These are phyloP conservation scores for Henricia sp. DNA, from an alignment of 53 echinoderm and acorn worm species.

Conservation along the genomic window DNA sequence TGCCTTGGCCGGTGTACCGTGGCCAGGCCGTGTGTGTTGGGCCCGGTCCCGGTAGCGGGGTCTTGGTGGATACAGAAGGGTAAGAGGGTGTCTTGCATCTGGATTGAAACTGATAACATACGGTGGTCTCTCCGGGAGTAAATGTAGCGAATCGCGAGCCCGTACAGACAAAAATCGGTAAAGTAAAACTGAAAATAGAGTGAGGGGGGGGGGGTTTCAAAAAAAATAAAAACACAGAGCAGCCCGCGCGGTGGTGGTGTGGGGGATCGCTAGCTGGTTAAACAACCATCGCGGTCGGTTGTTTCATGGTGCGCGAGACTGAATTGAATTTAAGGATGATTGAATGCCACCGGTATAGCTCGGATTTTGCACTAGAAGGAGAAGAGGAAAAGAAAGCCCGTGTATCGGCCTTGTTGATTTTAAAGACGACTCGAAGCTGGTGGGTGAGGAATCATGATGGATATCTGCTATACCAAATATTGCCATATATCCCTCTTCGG, in stretches of 20 bases:
- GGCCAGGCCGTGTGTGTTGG: background rate
- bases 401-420: too few relatives aligned
- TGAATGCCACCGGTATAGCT: constrained; percentile 25
- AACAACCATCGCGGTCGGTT: constrained; percentile 26
- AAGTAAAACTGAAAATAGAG: too few relatives aligned
- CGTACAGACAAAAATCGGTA: background rate
- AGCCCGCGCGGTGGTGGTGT: background rate
- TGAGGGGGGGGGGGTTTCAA: too few relatives aligned
- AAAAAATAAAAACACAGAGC: background rate
- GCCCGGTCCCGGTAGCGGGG: background rate
- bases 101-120: constrained; percentile 11
- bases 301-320: constrained; percentile 35
- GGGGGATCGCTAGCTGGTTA: constrained; percentile 45
- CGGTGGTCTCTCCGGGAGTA: constrained; percentile 32
- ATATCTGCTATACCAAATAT: constrained; percentile 12
- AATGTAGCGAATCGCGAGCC: constrained; percentile 53
- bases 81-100: too few relatives aligned
- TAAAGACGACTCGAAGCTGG: background rate
- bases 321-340: constrained; percentile 63
- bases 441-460: constrained; percentile 17
- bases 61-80: constrained; percentile 1
- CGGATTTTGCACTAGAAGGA: background rate
- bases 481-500: background rate
- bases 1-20: background rate
- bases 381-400: background rate